A percentile compares a stretch with the other conserved stretches of the same genome.
Conservation (phyloP, 2,797 vertebrate species). For the Pseudochirops corinnae region DNA sequence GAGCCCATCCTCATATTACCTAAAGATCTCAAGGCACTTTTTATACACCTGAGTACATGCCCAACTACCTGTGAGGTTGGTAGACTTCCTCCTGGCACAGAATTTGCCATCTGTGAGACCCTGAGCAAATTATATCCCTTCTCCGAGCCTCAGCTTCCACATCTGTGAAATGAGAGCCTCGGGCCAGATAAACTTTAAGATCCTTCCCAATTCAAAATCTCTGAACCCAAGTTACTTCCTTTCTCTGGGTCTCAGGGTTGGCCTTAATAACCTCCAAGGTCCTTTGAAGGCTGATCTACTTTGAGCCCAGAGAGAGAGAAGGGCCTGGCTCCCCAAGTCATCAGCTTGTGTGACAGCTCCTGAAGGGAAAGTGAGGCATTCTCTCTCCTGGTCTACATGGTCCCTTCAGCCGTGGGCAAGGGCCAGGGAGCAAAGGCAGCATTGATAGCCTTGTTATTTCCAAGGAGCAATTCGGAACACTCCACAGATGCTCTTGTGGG, state of each 20-base stretch:
- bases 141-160: background rate
- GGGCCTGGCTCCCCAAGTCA: accelerated
- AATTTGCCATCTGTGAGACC: background rate
- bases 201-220: background rate
- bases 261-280: background rate
- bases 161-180: background rate
- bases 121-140: background rate
- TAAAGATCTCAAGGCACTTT: background rate
- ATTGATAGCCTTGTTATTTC: background rate
- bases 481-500: background rate
- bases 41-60: background rate
- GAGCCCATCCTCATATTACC: background rate
- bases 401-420: background rate
- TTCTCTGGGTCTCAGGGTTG: background rate
- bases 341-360: background rate
- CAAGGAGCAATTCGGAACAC: background rate
- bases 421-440: background rate
- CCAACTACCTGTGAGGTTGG: background rate
- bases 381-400: background rate
- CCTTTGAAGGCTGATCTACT: background rate
- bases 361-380: background rate
- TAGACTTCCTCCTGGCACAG: background rate
- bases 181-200: background rate
- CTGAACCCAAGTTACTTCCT: background rate
- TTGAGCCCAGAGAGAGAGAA: background rate